Percentiles rank a stretch among this genome's conserved stretches.
phyloP scores from a whole-genome alignment of 2,113 vertebrate species.

The Brevimyrus niger region DNA sequence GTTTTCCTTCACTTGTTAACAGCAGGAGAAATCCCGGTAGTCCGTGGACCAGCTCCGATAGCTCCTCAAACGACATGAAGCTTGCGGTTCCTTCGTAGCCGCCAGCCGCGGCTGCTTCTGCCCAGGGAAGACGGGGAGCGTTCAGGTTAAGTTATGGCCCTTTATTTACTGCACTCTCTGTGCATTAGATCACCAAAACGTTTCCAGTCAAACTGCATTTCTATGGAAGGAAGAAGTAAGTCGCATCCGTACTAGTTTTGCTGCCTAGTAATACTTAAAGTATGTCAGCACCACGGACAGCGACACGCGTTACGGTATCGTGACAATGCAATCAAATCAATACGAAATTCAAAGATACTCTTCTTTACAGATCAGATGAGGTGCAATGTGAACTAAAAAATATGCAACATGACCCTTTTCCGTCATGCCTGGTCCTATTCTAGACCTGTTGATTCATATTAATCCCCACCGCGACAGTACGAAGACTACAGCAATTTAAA shows the following conservation, averaged over 20 bases:
- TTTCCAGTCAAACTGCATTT: background rate
- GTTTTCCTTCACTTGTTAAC: conserved; percentile 80
- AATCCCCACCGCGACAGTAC: background rate
- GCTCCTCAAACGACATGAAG: conserved; percentile 70
- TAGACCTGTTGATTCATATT: background rate
- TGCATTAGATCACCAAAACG: background rate
- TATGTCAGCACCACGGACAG: conserved; percentile 50
- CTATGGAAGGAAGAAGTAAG: background rate
- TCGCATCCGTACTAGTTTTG: background rate
- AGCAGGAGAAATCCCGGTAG: conserved; percentile 79
- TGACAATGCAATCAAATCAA: background rate
- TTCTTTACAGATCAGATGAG: background rate
- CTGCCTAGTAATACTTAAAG: background rate
- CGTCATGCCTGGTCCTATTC: background rate
- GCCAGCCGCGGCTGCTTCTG: conserved; percentile 43
- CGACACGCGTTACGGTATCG: background rate
- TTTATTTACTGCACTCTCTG: background rate
- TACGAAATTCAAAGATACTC: background rate
- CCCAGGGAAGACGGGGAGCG: background rate
- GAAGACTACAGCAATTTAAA: background rate
- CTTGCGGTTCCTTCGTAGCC: conserved; percentile 46
- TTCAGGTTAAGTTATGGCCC: background rate
- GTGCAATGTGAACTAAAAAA: background rate
- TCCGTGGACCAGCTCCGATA: conserved; percentile 73
- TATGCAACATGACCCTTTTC: background rate